Evolutionary conservation across 64 coral and sea anemone genomes (phyloP), one percentile per base, ranked within the genome.

Genomic region (Montipora capricornis): DNA sequence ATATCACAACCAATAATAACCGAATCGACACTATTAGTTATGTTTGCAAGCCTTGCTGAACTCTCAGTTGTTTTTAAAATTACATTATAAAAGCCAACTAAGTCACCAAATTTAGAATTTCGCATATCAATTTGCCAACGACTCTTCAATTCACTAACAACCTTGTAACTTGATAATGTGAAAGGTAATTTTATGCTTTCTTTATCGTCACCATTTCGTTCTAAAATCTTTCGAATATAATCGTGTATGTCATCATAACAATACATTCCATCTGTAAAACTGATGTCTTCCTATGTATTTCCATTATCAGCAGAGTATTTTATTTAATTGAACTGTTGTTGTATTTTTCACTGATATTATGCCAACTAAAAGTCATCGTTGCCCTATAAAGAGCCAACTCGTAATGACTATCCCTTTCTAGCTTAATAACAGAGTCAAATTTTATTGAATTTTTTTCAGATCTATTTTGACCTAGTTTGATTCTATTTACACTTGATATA

Each of bases 11-110:
- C 58, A 37, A 80, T 91, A 6, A 70, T 68, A 73, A 91, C 44
- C 71, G 22, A 20, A 67, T 91, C 89, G 22, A 91, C 82, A 12
- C 57, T 69, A 73, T 91, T n/a, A n/a, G n/a, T n/a, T n/a, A n/a
- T n/a, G n/a, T n/a, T n/a, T n/a, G 89, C 78, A 20, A 91, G 78
- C 6, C 0, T 22, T 0, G 48, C 13, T 4, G 78, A 77, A 68
- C 73, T 17, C 47, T 73, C 62, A 20, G 89, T 91, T 69, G 26
- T 0, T 3, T 20, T 24, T 0, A 90, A 55, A 3, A 90, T 64
- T 44, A 61, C 80, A 4, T 79, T 20, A 20, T 90, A 75, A 61
- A 90, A 90, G 37, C 88, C 88, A 14, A 90, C 49, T 15, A 90
- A 26, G 14, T 80, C 78, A 6, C 77, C 55, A 81, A 90, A 90